Base-by-base conservation (phyloP, 2,113 vertebrate genomes). In the Ciconia boyciana region DNA sequence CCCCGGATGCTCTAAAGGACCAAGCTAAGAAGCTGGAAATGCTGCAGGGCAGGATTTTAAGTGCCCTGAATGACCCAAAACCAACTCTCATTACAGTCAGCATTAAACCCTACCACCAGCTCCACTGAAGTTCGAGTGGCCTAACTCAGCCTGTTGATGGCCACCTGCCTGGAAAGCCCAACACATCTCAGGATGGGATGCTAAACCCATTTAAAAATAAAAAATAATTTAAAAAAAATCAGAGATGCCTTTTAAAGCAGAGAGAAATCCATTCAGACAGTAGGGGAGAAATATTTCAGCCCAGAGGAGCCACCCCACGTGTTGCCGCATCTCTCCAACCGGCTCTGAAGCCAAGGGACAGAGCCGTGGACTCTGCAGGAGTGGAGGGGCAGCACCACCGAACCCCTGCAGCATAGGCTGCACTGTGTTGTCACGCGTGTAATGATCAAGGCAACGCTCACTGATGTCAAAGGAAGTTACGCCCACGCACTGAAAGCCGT, bases 341-440 rank as follows among this genome's bases (percentile, higher is more conserved):
- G 4, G 19, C 19, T 81, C 48, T 1, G 1, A 41, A 69, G 52
- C 21, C 10, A 7, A 72, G 11, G 57, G 70, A 57, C 0, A 2
- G 46, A 89, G 49, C 57, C 6, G 3, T 7, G 32, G 68, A 6
- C n/a, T 19, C 16, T 3, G 64, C 17, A 51, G 1, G 9, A 83
- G 29, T 6, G 1, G 29, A 64, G 14, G 4, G 32, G n/a, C 29
- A 69, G 41, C 48, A 60, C 6, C 39, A 26, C 9, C 2, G 1
- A 22, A 43, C 10, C 9, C 15, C 7, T 2, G 6, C 1, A 4
- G 52, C 55, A 68, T 29, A 61, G 52, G 16, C 44, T 46, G 52
- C 6, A 3, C 57, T 15, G 29, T 4, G 0, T 1, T 58, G 44
- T 39, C 64, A 81, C 4, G 1, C 0, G 4, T 34, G 29, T 5